phyloP scores from a whole-genome alignment of 2,113 vertebrate species.

The Phyllostomus hastatus region DNA sequence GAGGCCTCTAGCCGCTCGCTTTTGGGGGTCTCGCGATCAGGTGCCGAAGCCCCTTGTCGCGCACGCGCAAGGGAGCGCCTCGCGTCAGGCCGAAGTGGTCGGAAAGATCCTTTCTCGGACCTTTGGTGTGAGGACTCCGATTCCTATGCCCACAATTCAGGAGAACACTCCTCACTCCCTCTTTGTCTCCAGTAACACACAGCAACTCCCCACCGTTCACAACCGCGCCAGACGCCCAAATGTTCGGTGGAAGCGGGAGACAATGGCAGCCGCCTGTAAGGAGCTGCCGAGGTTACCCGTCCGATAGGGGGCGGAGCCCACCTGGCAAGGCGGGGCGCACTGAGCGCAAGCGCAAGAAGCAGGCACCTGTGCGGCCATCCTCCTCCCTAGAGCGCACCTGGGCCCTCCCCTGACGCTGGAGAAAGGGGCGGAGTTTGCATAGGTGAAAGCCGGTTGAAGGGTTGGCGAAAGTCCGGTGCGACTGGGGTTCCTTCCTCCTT shows the following conservation, averaged over 20 bases:
- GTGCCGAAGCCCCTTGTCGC: slow-evolving; percentile 27
- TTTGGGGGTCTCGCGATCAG: slow-evolving; percentile 30
- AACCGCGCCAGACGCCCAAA: not conserved
- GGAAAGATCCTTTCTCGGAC: not conserved
- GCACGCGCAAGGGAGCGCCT: slow-evolving; percentile 43
- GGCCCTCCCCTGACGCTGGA: not conserved
- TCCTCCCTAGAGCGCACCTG: slow-evolving; percentile 19
- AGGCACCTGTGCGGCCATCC: slow-evolving; percentile 22
- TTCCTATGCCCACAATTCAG: not conserved
- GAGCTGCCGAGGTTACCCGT: not conserved
- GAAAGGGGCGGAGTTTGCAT: not conserved
- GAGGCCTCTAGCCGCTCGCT: not conserved
- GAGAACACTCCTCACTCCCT: not conserved
- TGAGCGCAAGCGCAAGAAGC: slow-evolving; percentile 49
- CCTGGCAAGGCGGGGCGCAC: slow-evolving; percentile 38
- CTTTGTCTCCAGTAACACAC: not conserved
- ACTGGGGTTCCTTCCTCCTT: accelerated
- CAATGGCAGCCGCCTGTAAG: slow-evolving; percentile 47
- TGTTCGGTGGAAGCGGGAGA: not conserved
- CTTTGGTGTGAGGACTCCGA: not conserved
- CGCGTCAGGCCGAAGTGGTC: not conserved
- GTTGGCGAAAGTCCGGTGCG: accelerated
- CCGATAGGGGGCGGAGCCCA: slow-evolving; percentile 46
- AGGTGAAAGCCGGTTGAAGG: accelerated
- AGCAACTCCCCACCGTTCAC: not conserved